phyloP scores from a whole-genome alignment of 2,797 vertebrate genomes.

The Darevskia mixta region DNA sequence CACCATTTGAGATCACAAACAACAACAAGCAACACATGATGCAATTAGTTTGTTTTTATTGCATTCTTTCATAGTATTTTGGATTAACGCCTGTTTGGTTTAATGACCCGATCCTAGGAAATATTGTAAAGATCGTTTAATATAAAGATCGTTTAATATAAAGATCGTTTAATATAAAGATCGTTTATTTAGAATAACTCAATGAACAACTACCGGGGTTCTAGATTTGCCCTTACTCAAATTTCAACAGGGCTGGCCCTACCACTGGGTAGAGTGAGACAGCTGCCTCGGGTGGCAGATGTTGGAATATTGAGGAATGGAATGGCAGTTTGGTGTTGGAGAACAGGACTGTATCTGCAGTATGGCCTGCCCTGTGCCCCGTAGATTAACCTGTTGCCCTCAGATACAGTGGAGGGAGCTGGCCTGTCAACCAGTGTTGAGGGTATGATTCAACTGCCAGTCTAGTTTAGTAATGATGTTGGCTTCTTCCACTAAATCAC shows the following conservation, averaged over 20 bases:
- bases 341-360: not conserved
- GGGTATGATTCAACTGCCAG: not conserved
- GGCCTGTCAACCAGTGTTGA: not conserved
- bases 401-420: not conserved
- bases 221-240: not conserved
- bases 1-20: constrained; percentile 16
- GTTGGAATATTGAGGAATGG: too few species aligned
- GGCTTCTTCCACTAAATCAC: too few species aligned
- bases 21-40: not conserved
- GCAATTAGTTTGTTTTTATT: not conserved
- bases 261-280: not conserved
- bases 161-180: too few species aligned
- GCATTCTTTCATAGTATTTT: not conserved
- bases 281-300: not conserved
- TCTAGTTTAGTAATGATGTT: not conserved
- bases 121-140: too few species aligned
- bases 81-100: not conserved
- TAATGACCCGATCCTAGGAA: not conserved
- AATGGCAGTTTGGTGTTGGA: not conserved
- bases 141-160: too few species aligned
- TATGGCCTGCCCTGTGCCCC: not conserved
- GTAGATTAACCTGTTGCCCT: not conserved
- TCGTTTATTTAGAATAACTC: not conserved
- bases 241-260: not conserved
- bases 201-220: not conserved